Percentiles rank a stretch among this genome's conserved stretches.
These are phyloP conservation scores for Psilanteris sp. DNA, from an alignment of 1,140 invertebrate genomes.

Conservation along the genomic window DNA sequence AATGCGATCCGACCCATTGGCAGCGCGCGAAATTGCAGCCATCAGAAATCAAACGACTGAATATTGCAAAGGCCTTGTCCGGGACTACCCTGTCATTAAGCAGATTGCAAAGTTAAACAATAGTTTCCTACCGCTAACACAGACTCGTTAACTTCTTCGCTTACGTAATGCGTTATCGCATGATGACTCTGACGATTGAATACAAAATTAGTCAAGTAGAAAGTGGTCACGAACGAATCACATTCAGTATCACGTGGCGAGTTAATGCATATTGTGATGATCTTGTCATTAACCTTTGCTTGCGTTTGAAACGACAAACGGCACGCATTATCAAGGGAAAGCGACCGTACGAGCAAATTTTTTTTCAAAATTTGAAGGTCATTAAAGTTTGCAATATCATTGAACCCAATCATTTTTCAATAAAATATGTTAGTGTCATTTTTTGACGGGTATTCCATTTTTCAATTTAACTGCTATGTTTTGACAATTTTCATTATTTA, in stretches of 20 bases:
- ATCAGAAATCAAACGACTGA: conserved; percentile 70
- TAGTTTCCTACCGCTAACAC: conserved; percentile 72
- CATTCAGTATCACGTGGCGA: conserved; percentile 27
- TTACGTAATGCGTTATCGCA: conserved; percentile 59
- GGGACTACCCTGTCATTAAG: conserved; percentile 73
- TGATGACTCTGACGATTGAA: conserved; percentile 59
- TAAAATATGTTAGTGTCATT: no score
- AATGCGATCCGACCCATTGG: no score
- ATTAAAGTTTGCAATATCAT: no score
- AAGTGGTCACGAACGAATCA: conserved; percentile 36
- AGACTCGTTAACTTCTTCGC: conserved; percentile 56
- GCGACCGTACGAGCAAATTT: no score
- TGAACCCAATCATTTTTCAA: no score
- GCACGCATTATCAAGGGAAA: no score
- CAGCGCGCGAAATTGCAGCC: conserved; percentile 34
- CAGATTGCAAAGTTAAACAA: conserved; percentile 79
- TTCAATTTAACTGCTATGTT: no score
- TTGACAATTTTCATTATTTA: no score
- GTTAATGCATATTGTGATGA: conserved; percentile 7
- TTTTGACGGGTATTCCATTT: no score
- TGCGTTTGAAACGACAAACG: background rate
- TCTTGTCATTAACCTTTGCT: conserved; percentile 16
- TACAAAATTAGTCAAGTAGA: conserved; percentile 53
- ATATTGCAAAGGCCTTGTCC: conserved; percentile 75
- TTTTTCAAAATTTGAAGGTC: no score